phyloP scores from a whole-genome alignment of 2,113 vertebrate genomes.

The Perognathus longimembris region DNA sequence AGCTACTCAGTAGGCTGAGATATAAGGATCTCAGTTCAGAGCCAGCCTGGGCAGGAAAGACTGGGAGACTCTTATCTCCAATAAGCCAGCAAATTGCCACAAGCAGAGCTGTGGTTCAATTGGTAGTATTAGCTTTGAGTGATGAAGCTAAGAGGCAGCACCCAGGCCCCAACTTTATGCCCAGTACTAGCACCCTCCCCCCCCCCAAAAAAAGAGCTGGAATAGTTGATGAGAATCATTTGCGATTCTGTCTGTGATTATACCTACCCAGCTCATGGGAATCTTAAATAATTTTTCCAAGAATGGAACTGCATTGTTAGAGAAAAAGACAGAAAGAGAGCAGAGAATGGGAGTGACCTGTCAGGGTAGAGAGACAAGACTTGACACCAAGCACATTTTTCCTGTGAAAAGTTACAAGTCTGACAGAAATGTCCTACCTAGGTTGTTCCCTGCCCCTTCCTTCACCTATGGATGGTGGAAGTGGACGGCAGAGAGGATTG shows the following conservation, averaged over 20 bases:
- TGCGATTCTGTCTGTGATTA: background rate
- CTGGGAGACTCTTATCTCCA: too few species aligned
- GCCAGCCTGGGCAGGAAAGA: background rate
- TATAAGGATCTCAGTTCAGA: too few species aligned
- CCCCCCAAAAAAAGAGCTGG: too few species aligned
- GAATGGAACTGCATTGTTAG: background rate
- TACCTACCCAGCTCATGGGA: background rate
- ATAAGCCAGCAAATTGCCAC: too few species aligned
- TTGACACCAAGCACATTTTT: background rate
- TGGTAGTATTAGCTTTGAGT: too few species aligned
- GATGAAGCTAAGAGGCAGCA: too few species aligned
- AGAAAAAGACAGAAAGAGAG: background rate
- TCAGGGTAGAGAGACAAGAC: background rate
- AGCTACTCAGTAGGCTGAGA: too few species aligned
- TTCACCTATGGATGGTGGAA: background rate
- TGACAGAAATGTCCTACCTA: background rate
- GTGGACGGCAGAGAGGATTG: background rate
- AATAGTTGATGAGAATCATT: background rate
- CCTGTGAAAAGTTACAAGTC: background rate
- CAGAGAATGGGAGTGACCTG: background rate
- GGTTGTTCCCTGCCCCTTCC: background rate
- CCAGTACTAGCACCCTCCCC: too few species aligned
- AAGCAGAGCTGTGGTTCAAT: too few species aligned
- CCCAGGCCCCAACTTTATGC: too few species aligned
- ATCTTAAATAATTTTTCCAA: constrained; percentile 13